Conservation (phyloP, 2,797 vertebrate genomes). For the Gymnothorax reevesii region DNA sequence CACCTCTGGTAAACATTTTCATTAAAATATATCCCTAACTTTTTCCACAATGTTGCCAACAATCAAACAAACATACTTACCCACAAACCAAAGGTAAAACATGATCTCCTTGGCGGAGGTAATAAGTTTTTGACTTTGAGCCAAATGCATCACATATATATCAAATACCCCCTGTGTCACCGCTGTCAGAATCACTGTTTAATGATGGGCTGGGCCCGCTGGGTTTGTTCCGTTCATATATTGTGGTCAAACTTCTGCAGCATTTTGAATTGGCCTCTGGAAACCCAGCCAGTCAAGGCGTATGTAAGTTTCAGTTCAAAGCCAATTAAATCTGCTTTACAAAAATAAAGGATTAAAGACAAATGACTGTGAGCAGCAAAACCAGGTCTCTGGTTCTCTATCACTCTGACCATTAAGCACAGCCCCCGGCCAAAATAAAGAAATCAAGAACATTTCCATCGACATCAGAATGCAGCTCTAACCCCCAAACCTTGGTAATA, state of each 20-base stretch:
- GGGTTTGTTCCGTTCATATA: constrained; percentile 1
- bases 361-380: constrained; percentile 45
- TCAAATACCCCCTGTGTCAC: constrained; percentile 25
- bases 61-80: no score
- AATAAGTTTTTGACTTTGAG: background rate
- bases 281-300: constrained; percentile 23
- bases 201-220: background rate
- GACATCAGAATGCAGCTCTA: constrained; percentile 46
- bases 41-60: no score
- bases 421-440: constrained; percentile 48
- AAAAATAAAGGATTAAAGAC: constrained; percentile 35
- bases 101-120: no score
- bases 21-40: no score
- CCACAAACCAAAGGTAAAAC: no score
- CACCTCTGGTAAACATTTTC: no score
- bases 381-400: constrained; percentile 36
- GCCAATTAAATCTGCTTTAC: constrained; percentile 32
- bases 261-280: constrained; percentile 17
- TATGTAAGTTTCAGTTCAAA: constrained; percentile 34
- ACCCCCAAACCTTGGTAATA: constrained; percentile 43
- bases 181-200: constrained; percentile 25
- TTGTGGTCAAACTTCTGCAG: constrained; percentile 1
- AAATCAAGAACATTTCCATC: constrained; percentile 50
- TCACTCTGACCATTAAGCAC: constrained; percentile 40
- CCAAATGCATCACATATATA: background rate